Evolutionary conservation across 2,797 vertebrate species (phyloP).

Genomic region (Acanthiza pusilla): DNA sequence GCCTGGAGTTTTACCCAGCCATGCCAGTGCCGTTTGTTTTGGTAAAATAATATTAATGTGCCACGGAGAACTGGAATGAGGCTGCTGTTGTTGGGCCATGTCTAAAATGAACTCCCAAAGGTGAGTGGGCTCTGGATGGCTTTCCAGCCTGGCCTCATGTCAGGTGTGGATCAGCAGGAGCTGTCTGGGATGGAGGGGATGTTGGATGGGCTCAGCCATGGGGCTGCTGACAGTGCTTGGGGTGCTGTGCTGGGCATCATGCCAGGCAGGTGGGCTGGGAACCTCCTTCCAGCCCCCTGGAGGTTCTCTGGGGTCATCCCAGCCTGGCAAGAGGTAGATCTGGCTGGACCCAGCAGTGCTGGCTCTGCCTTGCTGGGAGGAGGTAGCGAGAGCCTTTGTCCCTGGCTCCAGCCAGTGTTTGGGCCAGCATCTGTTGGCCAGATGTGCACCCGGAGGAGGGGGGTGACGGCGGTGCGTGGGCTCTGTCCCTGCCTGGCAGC

Average conservation of each 20-base stretch:
- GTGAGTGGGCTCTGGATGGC: not conserved
- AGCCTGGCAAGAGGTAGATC: not conserved
- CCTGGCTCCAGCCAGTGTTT: not conserved
- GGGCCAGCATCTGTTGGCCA: slow-evolving; percentile 44
- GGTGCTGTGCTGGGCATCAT: not conserved
- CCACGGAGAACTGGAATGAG: rapidly evolving
- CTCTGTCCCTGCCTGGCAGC: not conserved
- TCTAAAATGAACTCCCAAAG: not conserved
- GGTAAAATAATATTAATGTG: not conserved
- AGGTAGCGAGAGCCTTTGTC: slow-evolving; percentile 13
- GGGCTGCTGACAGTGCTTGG: not conserved
- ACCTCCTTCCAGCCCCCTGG: not conserved
- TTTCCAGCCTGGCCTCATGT: not conserved
- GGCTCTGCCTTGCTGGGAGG: not conserved
- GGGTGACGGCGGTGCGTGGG: rapidly evolving
- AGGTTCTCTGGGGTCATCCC: not conserved
- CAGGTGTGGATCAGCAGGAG: not conserved
- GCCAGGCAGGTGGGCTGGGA: not conserved
- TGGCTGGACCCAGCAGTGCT: rapidly evolving
- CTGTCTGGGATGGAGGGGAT: rapidly evolving
- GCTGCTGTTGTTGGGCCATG: not conserved
- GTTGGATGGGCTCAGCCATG: rapidly evolving
- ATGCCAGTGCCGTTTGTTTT: not conserved
- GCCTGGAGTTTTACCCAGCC: not conserved
- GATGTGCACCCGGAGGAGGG: not conserved